Evolutionary conservation across 2,113 vertebrate species (phyloP), one percentile per base, ranked within the genome.

Genomic region (Nibea albiflora): DNA sequence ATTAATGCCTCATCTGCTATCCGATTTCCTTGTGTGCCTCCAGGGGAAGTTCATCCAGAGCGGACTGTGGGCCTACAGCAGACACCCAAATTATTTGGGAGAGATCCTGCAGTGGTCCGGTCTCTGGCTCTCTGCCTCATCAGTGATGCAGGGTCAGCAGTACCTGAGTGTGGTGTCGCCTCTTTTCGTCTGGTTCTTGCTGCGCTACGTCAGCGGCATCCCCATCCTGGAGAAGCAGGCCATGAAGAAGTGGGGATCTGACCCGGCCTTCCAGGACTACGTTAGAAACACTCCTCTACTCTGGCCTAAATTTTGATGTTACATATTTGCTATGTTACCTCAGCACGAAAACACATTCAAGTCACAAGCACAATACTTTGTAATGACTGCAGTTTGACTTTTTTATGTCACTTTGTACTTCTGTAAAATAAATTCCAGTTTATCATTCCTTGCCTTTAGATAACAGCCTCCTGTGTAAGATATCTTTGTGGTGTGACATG

Each of bases 81-180:
- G 94, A 44, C 96, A 96, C 67, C 96, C 96, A 0, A 96, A 96
- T 87, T 96, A 96, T 64, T 70, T 95, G 1, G 95, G 95, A 2
- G 96, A 96, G 93, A 96, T 96, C 81, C 76, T 96, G 87, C 95
- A 96, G 90, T 96, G 96, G 96, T 92, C 86, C 0, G 96, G 96
- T 14, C 93, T 96, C 31, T 96, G 94, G 87, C 84, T 96, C 20
- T 94, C 95, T 0, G 95, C 96, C 54, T 95, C 95, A 0, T 94
- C 95, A 0, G 93, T 94, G 49, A 94, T 96, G 93, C 66, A 78
- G 61, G 95, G 95, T 1, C 49, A 78, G 11, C 94, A 96, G 89
- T 91, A 94, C 67, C 70, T 95, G 53, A 95, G 94, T 0, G 89
- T 84, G 11, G 65, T 46, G 10, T 96, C 96, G 0, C 96, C 95